Percentiles rank a stretch among this genome's conserved stretches.
phyloP scores from a whole-genome alignment of 2,113 vertebrate species.

The Hipposideros armiger region DNA sequence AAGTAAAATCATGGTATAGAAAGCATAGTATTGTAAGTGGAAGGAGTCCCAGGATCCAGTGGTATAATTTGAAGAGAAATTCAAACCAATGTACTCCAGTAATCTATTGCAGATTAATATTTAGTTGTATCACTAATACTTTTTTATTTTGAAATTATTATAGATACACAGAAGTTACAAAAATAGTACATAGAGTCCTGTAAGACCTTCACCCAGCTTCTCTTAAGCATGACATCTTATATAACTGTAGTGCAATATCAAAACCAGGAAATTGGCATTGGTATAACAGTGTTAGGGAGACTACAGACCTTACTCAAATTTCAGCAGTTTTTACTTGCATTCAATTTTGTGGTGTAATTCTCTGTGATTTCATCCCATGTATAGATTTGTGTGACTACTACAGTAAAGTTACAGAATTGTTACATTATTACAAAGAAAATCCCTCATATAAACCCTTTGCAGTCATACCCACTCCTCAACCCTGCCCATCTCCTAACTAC shows the following conservation, averaged over 20 bases:
- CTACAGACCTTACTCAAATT: background rate
- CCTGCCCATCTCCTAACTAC: background rate
- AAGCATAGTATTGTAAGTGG: background rate
- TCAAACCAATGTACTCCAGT: background rate
- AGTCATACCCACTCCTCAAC: background rate
- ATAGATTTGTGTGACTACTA: background rate
- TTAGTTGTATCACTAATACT: background rate
- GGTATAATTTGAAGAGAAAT: background rate
- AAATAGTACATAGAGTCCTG: background rate
- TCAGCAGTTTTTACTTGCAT: background rate
- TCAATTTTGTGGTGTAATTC: background rate
- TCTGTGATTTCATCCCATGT: background rate
- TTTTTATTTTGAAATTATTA: slow-evolving; percentile 19
- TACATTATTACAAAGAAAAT: background rate
- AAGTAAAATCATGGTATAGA: background rate
- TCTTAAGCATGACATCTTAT: background rate
- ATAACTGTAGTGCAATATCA: background rate
- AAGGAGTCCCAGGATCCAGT: background rate
- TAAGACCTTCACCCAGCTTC: background rate
- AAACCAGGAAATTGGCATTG: background rate
- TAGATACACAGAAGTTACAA: background rate
- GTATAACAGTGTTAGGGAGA: background rate
- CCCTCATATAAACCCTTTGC: background rate
- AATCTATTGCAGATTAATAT: background rate
- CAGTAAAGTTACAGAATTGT: background rate